Evolutionary conservation across 2,888 invertebrate genomes (phyloP).

Genomic region (Protodeltote pygarga): DNA sequence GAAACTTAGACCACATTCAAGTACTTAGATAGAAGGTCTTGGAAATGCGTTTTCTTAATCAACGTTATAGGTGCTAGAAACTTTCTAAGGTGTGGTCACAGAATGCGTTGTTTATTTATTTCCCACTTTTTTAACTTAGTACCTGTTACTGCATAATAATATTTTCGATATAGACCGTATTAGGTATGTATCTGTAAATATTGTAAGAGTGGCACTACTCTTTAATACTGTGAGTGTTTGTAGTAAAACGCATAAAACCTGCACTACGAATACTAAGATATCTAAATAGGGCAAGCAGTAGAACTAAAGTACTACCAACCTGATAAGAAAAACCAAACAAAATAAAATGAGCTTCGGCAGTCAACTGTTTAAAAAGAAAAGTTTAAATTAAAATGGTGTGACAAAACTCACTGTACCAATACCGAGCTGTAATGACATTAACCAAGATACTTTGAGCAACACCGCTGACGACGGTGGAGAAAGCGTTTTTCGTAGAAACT

Average conservation of each 20-base stretch:
- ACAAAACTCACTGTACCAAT: conserved; percentile 55
- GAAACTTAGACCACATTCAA: conserved; percentile 2
- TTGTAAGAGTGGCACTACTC: no score
- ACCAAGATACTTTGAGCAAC: conserved; percentile 60
- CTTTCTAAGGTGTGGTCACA: neutral
- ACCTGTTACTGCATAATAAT: no score
- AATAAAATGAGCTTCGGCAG: conserved; percentile 8
- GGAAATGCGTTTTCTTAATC: conserved; percentile 14
- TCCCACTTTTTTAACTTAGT: no score
- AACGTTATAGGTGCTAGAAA: conserved; percentile 10
- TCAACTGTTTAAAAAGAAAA: conserved; percentile 17
- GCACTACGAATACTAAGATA: neutral
- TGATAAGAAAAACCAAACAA: conserved; percentile 12
- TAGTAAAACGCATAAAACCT: conserved; percentile 1
- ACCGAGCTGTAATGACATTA: conserved; percentile 54
- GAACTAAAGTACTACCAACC: neutral
- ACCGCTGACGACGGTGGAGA: conserved; percentile 70
- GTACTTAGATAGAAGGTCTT: no score
- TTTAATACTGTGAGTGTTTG: no score
- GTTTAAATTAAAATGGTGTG: conserved; percentile 49
- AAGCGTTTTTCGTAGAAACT: conserved; percentile 79
- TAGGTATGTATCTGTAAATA: no score
- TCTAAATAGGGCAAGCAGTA: conserved; percentile 20
- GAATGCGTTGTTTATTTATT: no score
- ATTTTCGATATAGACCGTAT: no score